phyloP scores from a whole-genome alignment of 2,113 vertebrate species.

The Meleagris gallopavo region DNA sequence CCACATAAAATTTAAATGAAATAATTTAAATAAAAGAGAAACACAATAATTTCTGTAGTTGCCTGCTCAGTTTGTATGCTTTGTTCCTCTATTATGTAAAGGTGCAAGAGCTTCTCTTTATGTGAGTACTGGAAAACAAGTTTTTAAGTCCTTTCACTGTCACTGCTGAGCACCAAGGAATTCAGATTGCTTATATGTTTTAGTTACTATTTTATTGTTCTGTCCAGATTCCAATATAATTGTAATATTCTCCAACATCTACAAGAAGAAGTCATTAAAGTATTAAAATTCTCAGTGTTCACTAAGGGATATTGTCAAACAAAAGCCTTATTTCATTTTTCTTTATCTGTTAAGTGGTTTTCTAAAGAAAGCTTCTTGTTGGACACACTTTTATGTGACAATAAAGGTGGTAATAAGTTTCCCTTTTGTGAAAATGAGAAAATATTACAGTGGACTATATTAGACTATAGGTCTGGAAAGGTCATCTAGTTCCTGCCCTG shows the following conservation, averaged over 20 bases:
- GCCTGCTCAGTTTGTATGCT: background rate
- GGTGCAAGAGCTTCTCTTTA: background rate
- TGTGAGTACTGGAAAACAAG: background rate
- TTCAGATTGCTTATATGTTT: background rate
- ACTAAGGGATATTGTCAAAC: no score
- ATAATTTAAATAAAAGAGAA: background rate
- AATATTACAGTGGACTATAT: background rate
- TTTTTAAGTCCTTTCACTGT: background rate
- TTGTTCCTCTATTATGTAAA: no score
- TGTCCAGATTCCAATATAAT: background rate
- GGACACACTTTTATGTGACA: background rate
- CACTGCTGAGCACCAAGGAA: background rate
- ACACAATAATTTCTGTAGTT: background rate
- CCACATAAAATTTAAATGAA: background rate
- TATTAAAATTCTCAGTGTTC: background rate
- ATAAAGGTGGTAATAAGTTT: background rate
- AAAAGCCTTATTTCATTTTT: background rate
- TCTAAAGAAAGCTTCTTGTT: background rate
- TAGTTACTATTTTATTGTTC: background rate
- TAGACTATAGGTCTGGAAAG: constrained; percentile 14
- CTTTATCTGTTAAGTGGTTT: background rate
- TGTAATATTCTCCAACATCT: background rate
- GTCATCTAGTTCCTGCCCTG: background rate
- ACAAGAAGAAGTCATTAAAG: background rate
- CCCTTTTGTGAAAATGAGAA: background rate